Evolutionary conservation across 2,113 vertebrate species (phyloP).

Genomic region (Gadus macrocephalus): DNA sequence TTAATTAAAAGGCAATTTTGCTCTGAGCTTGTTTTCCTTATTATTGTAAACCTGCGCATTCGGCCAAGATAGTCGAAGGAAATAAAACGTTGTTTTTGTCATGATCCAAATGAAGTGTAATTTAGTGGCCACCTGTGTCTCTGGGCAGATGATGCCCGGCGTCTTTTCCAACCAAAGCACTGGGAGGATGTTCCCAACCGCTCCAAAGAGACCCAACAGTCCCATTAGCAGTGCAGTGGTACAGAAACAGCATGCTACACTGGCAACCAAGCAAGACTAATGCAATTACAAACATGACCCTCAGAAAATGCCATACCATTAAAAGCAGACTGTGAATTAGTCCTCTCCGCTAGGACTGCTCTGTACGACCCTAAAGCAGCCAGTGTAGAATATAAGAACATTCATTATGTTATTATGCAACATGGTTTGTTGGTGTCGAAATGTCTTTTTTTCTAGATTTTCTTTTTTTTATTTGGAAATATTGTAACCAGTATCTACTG

Average conservation of each 20-base stretch:
- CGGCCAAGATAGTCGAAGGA: not conserved
- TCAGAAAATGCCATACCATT: conserved; percentile 38
- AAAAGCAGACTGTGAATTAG: conserved; percentile 15
- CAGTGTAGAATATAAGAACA: not conserved
- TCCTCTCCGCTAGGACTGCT: conserved; percentile 14
- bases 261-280: conserved; percentile 48
- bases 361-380: conserved; percentile 6
- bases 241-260: conserved; percentile 46
- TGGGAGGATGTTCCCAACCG: conserved; percentile 9
- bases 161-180: conserved; percentile 4
- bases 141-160: conserved; percentile 21
- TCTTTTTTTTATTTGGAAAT: too few relatives aligned
- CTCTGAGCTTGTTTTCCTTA: not conserved
- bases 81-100: conserved; percentile 8
- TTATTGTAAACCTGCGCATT: not conserved
- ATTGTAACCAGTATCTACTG: too few relatives aligned
- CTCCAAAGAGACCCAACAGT: conserved; percentile 35
- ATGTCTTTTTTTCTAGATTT: too few relatives aligned
- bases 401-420: not conserved
- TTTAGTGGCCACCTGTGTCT: conserved; percentile 14
- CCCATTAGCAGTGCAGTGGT: conserved; percentile 43
- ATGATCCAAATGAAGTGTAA: conserved; percentile 9
- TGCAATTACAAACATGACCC: conserved; percentile 48
- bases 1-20: not conserved
- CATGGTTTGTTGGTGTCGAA: too few relatives aligned